phyloP scores from a whole-genome alignment of 2,113 vertebrate genomes.

The Saccopteryx bilineata region DNA sequence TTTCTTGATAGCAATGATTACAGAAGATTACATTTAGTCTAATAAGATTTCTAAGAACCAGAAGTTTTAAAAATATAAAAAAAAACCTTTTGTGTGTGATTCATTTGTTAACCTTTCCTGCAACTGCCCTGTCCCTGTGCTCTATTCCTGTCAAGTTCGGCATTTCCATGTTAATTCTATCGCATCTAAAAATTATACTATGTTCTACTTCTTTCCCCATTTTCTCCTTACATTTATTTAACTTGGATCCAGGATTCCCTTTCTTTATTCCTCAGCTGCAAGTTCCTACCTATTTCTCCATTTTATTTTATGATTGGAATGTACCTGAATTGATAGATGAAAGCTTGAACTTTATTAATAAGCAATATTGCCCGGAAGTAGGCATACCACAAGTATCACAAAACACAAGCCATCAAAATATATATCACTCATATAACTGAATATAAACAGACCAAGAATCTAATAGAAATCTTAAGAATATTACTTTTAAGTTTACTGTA shows the following conservation, averaged over 20 bases:
- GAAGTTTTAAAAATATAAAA: background rate
- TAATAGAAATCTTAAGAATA: background rate
- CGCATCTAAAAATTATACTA: background rate
- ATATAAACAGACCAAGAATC: background rate
- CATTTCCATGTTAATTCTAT: background rate
- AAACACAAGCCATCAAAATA: background rate
- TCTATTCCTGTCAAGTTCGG: background rate
- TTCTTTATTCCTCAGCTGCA: background rate
- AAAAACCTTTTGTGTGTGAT: background rate
- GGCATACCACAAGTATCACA: background rate
- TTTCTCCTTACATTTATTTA: background rate
- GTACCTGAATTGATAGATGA: background rate
- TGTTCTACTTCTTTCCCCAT: background rate
- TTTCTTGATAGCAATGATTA: background rate
- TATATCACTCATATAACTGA: background rate
- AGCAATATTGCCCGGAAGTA: background rate
- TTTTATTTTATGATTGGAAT: background rate
- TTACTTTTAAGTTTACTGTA: constrained; percentile 16
- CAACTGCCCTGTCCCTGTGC: background rate
- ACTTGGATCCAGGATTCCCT: background rate
- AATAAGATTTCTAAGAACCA: constrained; percentile 1
- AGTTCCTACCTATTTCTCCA: background rate
- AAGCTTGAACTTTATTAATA: background rate
- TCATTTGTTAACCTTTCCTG: background rate
- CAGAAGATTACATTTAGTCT: background rate